Evolutionary conservation across 2,888 invertebrate species (phyloP), one percentile per base, ranked within the genome.

Genomic region (Ophion costatus): DNA sequence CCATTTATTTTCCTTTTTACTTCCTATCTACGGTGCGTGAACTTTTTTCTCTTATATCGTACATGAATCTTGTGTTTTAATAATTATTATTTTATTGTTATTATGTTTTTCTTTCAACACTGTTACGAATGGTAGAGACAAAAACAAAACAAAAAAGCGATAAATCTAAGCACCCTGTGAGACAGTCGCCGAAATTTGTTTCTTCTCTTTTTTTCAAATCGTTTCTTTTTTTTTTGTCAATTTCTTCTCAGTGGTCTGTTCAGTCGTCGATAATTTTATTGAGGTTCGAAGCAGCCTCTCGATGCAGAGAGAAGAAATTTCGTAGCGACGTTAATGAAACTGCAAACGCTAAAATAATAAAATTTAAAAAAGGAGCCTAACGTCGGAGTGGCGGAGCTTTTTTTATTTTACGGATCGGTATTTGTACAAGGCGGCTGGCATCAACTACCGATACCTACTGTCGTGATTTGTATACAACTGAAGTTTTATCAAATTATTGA

Each of bases 21-120:
- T 76, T 86, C 81, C 85, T 85, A 87, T 85, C 85, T 84, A 85
- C 73, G 69, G 84, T 83, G 85, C 82, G 84, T 83, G 82, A 84
- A 83, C 74, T 84, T 82, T 45, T 75, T 86, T 78, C 64, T 76
- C 80, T 80, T 84, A 82, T 81, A 73, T 59, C 80, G 81, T 73
- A 85, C 83, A 83, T 80, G 85, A 85, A 85, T 88, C 81, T 86
- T 83, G 51, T 51, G 51, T 51, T 51, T 51, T 17, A 51, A 51
- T 51, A 5, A 51, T 51, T 17, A 51, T 51, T 51, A 17, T 51
- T 80, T 76, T 38, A 51, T 66, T 69, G 17, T 82, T 56, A 14
- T 71, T 61, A 70, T 75, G 14, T 79, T 51, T 14, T 69, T 69
- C 69, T 42, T 74, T 70, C 38, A 63, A 61, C 59, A 71, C 66